Conservation (phyloP, 1,140 invertebrate genomes). For the Listronotus bonariensis region DNA sequence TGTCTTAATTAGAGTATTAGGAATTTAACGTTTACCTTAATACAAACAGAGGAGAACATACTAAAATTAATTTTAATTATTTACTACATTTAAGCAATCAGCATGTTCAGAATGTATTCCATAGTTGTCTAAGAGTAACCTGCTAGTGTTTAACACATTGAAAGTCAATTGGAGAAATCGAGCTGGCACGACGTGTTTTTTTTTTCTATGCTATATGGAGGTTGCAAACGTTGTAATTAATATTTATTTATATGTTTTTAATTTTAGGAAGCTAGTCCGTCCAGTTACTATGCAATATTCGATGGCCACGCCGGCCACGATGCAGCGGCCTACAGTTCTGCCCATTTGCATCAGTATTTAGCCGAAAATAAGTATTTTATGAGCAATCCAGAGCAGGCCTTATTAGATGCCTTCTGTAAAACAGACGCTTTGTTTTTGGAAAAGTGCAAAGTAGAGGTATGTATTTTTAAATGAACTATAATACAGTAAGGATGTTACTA, state of each 20-base stretch:
- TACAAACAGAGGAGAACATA: too few relatives aligned
- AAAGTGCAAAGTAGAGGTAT: slow-evolving; percentile 72
- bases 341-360: slow-evolving; percentile 87
- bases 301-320: slow-evolving; percentile 94
- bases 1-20: too few relatives aligned
- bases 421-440: slow-evolving; percentile 82
- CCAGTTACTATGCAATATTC: slow-evolving; percentile 91
- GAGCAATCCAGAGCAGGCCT: slow-evolving; percentile 68
- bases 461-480: slow-evolving; percentile 34
- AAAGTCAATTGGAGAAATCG: too few relatives aligned
- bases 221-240: neutral
- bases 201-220: too few relatives aligned
- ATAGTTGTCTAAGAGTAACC: too few relatives aligned
- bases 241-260: neutral
- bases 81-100: too few relatives aligned
- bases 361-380: slow-evolving; percentile 73
- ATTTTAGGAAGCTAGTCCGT: slow-evolving; percentile 61
- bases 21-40: too few relatives aligned
- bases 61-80: too few relatives aligned
- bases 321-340: slow-evolving; percentile 83
- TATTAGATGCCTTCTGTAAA: slow-evolving; percentile 80
- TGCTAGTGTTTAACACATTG: too few relatives aligned
- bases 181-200: too few relatives aligned
- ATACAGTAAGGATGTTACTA: neutral
- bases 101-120: too few relatives aligned